Base-by-base conservation (phyloP, 2,888 invertebrate genomes). In the Melangyna quadrimaculata region DNA sequence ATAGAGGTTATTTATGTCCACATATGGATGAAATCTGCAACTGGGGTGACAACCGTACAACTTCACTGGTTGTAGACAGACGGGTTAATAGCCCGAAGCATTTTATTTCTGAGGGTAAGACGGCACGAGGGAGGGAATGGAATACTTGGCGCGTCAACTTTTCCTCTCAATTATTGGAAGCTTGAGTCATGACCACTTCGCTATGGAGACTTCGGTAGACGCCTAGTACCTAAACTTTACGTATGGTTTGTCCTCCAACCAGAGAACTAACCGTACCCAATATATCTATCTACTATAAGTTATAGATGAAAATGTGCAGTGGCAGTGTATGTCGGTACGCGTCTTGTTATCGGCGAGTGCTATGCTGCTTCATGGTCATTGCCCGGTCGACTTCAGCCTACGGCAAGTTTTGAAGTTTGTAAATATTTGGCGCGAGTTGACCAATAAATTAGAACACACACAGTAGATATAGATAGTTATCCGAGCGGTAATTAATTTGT, bases 381-480 rank as follows among this genome's bases (percentile, higher is more conserved):
- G 84, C 43, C 84, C 84, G 84, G 55, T 75, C 65, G 43, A 71
- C 8, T 35, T 37, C 74, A 45, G 59, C 75, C 83, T 61, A 71
- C 79, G 70, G 65, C 45, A 48, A 80, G 67, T 51, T 35, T 51
- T 24, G 24, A 51, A 27, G 24, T 24, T 69, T n/a, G 35, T 65
- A 35, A 67, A 84, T 80, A 75, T 80, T 84, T 84, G 84, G 84
- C 75, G 67, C 80, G 71, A 84, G 75, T 80, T 71, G 75, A 55
- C 80, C 75, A 84, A 84, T 84, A 84, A 84, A 84, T 84, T 84
- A 84, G 84, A 84, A 84, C 84, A 80, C 74, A 84, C 80, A 75
- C n/a, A n/a, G n/a, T n/a, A n/a, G n/a, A n/a, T n/a, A 65, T 67
- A 72, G 84, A 84, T 84, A 80, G 71, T 71, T 71, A 84, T 84